Base-by-base conservation (phyloP, 2,113 vertebrate species). In the Psammodynastes pulverulentus region DNA sequence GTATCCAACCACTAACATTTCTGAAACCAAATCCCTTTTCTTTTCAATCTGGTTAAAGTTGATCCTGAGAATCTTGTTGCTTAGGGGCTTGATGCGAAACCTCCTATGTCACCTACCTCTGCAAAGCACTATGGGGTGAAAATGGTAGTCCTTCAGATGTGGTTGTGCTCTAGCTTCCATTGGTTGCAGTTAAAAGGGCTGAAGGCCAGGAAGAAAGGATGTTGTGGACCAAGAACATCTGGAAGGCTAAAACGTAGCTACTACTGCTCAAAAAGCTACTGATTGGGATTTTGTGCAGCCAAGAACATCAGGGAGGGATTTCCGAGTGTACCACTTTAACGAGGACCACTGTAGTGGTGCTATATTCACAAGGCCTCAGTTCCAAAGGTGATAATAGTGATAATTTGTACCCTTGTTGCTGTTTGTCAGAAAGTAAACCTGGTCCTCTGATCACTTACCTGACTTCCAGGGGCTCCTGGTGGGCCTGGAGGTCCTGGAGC, bases 401-500 rank as follows among this genome's bases (percentile, higher is more conserved):
- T 1, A n/a, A 46, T 1, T 23, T 54, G 1, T 24, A 23, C 46
- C 46, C 9, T 17, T 84, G 84, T 39, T 24, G 12, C 62, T 24
- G 21, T 51, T 21, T 39, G 21, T 9, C 23, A 52, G n/a, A 17
- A 24, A 34, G 12, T 43, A 56, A 17, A 24, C 1, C 29, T 3
- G n/a, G 4, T 6, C 13, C 7, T 34, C 19, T 51, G 10, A 23
- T 1, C 1, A 0, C 92, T 97, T 98, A 99, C 99, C 98, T 99
- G 98, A 15, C 97, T 97, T 3, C 99, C 99, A 0, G 98, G 97
- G 62, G 96, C 94, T 94, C 99, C 99, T 1, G 91, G 97, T 0
- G 97, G 97, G 0, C 99, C 99, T 0, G 98, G 97, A 4, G 98
- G 97, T 1, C 99, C 99, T 0, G 99, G 99, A 7, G 98, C 98